phyloP scores from a whole-genome alignment of 2,797 vertebrate genomes.

The Acrossocheilus wenchowensis region DNA sequence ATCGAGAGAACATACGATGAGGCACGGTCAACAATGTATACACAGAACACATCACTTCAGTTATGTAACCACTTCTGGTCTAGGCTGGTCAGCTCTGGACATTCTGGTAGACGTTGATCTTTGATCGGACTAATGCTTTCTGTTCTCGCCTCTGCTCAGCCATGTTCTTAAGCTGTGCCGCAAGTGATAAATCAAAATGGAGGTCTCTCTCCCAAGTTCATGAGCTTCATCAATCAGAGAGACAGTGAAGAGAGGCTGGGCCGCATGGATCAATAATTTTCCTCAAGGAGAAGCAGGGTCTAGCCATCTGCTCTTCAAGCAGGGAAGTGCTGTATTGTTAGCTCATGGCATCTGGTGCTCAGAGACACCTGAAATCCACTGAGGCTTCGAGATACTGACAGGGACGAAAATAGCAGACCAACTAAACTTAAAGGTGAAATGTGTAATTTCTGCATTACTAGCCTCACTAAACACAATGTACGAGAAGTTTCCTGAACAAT shows the following conservation, averaged over 20 bases:
- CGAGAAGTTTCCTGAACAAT: background rate
- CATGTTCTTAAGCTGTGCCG: constrained; percentile 44
- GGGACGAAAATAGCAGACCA: background rate
- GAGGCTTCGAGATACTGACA: constrained; percentile 16
- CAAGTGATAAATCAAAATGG: constrained; percentile 53
- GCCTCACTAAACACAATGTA: background rate
- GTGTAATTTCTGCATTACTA: background rate
- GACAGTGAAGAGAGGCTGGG: constrained; percentile 26
- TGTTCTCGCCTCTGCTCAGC: constrained; percentile 45
- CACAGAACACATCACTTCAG: background rate
- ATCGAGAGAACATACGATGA: background rate
- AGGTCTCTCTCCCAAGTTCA: constrained; percentile 49
- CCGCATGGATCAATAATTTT: constrained; percentile 46
- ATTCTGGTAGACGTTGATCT: constrained; percentile 23
- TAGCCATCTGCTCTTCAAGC: constrained; percentile 37
- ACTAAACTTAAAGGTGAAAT: background rate
- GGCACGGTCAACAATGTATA: background rate
- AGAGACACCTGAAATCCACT: constrained; percentile 27
- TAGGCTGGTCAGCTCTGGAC: constrained; percentile 6
- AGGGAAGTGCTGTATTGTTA: constrained; percentile 12
- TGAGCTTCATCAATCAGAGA: constrained; percentile 43
- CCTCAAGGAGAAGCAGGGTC: constrained; percentile 27
- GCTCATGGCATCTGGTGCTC: constrained; percentile 16
- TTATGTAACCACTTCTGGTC: constrained; percentile 12
- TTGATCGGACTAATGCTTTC: constrained; percentile 17